Evolutionary conservation across 2,888 invertebrate genomes (phyloP).

Genomic region (Podotricha telesiphe): DNA sequence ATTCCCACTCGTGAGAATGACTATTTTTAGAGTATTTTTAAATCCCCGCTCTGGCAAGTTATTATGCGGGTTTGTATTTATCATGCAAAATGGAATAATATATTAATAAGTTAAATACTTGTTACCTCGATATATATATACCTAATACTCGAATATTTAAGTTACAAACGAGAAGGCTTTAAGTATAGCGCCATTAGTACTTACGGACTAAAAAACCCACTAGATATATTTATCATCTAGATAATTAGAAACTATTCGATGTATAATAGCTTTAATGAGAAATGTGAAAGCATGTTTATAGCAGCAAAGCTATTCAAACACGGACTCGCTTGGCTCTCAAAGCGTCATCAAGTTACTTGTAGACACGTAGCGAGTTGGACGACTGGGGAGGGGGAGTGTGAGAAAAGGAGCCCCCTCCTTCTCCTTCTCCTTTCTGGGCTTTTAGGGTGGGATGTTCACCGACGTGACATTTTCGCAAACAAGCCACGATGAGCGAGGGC

Average conservation of each 20-base stretch:
- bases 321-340: slow-evolving; percentile 36
- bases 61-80: too few species aligned
- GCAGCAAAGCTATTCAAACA: slow-evolving; percentile 34
- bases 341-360: slow-evolving; percentile 59
- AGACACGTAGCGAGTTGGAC: slow-evolving; percentile 53
- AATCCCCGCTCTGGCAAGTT: too few species aligned
- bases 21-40: too few species aligned
- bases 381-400: slow-evolving; percentile 44
- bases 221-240: neutral
- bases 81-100: too few species aligned
- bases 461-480: slow-evolving; percentile 78
- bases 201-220: neutral
- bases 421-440: too few species aligned
- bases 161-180: too few species aligned
- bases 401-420: slow-evolving; percentile 45
- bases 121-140: too few species aligned
- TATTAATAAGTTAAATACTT: too few species aligned
- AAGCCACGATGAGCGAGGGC: slow-evolving; percentile 61
- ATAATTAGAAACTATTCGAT: neutral
- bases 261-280: slow-evolving; percentile 24
- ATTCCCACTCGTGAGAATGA: too few species aligned
- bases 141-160: too few species aligned
- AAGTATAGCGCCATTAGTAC: too few species aligned
- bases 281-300: slow-evolving; percentile 48
- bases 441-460: slow-evolving; percentile 52